Percentiles rank a stretch among this genome's conserved stretches.
Conservation (phyloP, 2,888 invertebrate species). For the Hoplodrina ambigua region DNA sequence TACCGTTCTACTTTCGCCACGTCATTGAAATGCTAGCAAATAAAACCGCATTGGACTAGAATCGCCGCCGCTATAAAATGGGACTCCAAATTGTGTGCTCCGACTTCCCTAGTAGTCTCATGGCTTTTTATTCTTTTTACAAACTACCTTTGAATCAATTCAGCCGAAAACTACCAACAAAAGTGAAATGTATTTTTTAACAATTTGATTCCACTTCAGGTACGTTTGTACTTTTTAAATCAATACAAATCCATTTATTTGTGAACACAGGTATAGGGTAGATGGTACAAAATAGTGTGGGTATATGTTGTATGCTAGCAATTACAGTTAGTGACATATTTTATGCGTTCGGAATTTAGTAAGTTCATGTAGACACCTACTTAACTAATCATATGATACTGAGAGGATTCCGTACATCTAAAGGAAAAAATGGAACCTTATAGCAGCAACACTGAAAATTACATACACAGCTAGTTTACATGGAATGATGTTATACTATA, state of each 20-base stretch:
- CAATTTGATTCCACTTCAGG: not conserved
- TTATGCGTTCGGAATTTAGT: constrained; percentile 1
- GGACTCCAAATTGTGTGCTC: constrained; percentile 54
- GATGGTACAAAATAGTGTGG: too few species aligned
- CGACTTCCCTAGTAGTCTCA: constrained; percentile 38
- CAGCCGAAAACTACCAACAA: constrained; percentile 26
- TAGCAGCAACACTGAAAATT: too few species aligned
- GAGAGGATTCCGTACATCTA: too few species aligned
- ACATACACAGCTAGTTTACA: too few species aligned
- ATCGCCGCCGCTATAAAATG: constrained; percentile 56
- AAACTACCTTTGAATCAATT: constrained; percentile 56
- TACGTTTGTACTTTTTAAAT: not conserved
- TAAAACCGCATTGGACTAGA: constrained; percentile 54
- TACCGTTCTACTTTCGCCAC: constrained; percentile 44
- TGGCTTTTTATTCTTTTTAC: constrained; percentile 49
- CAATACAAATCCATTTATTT: not conserved
- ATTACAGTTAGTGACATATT: too few species aligned
- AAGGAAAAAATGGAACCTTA: too few species aligned
- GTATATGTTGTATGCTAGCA: too few species aligned
- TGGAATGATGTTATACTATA: too few species aligned
- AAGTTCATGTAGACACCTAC: not conserved
- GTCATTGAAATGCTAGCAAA: constrained; percentile 56
- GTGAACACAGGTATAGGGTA: not conserved
- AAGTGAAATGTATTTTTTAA: constrained; percentile 18
- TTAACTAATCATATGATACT: too few species aligned